Base-by-base conservation (phyloP, 2,113 vertebrate genomes). In the Chunga burmeisteri region DNA sequence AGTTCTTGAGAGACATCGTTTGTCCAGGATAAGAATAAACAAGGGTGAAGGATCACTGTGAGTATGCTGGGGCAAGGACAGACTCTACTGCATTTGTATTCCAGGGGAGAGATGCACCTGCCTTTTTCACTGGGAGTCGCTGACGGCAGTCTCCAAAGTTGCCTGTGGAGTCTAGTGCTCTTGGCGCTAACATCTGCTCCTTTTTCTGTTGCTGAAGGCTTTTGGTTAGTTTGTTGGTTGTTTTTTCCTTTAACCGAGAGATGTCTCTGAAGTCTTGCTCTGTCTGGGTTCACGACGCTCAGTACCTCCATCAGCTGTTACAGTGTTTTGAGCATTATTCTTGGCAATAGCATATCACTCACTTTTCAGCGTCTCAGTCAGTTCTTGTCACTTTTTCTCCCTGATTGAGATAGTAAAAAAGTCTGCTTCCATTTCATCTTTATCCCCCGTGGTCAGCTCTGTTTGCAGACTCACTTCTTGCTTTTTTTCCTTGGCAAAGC, bases 321-420 rank as follows among this genome's bases (percentile, higher is more conserved):
- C 32, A 86, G 46, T 81, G 68, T 93, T 95, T 86, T 36, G 86
- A 95, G 81, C 89, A 84, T 91, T 91, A 89, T 96, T 96, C 94
- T 93, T 96, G 89, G 91, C 93, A 95, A 61, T 85, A 87, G 86
- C 86, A 67, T 95, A 95, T 97, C 94, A 96, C 93, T 96, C 91
- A 91, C 91, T 96, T 91, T 89, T 94, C 89, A 84, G 80, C 1
- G 0, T 89, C 81, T 89, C 95, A 94, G 93, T 93, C 93, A 92
- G 89, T 71, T 87, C 89, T 84, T 96, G 95, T 95, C 83, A 96
- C 70, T 82, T 96, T 91, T 93, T 68, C 61, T 75, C 40, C 44
- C 74, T 65, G 81, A 95, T 71, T 93, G 91, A 97, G 93, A 96
- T 32, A 97, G 84, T 94, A 93, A 93, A 94, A 94, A 86, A 87